Conservation (phyloP, 2,113 vertebrate species). For the Sylvilagus bachmani region DNA sequence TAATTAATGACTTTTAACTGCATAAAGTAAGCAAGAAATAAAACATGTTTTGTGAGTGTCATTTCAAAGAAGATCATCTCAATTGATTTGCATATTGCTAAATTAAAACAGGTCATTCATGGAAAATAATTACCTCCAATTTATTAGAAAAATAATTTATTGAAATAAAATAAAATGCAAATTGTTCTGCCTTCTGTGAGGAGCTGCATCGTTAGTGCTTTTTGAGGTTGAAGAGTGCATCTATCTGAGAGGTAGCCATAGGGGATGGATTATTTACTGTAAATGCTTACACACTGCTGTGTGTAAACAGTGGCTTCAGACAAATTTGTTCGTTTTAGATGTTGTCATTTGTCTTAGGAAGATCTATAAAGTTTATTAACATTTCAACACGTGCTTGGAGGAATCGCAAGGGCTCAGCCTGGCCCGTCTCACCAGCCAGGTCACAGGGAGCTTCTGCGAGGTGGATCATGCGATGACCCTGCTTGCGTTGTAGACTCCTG, state of each 20-base stretch:
- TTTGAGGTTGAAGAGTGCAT: slow-evolving; percentile 27
- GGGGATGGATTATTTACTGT: slow-evolving; percentile 36
- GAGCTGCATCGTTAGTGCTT: slow-evolving; percentile 6
- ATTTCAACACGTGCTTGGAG: slow-evolving; percentile 56
- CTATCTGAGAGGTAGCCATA: not conserved
- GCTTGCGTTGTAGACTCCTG: not conserved
- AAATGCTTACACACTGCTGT: slow-evolving; percentile 24
- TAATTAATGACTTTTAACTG: slow-evolving; percentile 59
- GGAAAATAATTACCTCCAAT: slow-evolving; percentile 46
- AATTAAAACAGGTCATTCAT: slow-evolving; percentile 55
- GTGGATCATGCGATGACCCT: not conserved
- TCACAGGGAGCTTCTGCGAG: not conserved
- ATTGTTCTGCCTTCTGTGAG: slow-evolving; percentile 27
- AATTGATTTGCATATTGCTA: slow-evolving; percentile 19
- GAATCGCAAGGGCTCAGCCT: not conserved
- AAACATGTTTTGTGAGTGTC: slow-evolving; percentile 32
- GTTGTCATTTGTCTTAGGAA: slow-evolving; percentile 49
- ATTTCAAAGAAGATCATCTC: not conserved
- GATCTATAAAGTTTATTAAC: slow-evolving; percentile 54
- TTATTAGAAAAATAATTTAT: slow-evolving; percentile 35
- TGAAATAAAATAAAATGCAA: slow-evolving; percentile 55
- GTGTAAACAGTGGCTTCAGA: slow-evolving; percentile 24
- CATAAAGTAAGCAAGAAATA: slow-evolving; percentile 51
- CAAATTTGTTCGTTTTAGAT: slow-evolving; percentile 59
- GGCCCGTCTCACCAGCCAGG: not conserved